A percentile compares a stretch with the other conserved stretches of the same genome.
Conservation (phyloP, 2,797 vertebrate species). For the Hemitrygon akajei region DNA sequence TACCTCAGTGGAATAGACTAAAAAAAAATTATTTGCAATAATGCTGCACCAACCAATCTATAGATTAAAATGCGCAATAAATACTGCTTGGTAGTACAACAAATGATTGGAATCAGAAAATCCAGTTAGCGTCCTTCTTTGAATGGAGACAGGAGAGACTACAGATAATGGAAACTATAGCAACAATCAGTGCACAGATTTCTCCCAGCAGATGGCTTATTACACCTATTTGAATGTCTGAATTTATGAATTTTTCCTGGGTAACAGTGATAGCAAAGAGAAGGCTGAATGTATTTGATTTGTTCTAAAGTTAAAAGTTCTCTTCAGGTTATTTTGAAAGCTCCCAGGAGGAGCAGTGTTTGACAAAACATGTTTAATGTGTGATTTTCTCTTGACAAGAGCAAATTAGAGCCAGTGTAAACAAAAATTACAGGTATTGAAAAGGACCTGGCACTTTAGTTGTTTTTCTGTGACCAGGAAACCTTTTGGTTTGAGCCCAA, state of each 20-base stretch:
- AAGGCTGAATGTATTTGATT: background rate
- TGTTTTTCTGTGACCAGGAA: background rate
- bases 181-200: no score
- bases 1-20: background rate
- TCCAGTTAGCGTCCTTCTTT: background rate
- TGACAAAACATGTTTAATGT: background rate
- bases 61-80: background rate
- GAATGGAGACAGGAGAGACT: no score
- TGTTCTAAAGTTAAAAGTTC: background rate
- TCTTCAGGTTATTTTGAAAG: background rate
- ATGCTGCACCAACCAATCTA: background rate
- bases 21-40: slow-evolving; percentile 5
- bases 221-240: background rate
- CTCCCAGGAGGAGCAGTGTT: background rate
- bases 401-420: background rate
- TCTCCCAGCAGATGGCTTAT: no score
- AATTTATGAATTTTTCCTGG: background rate
- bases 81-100: background rate
- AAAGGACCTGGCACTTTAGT: background rate
- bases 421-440: background rate
- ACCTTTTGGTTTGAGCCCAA: background rate
- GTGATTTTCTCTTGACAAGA: background rate
- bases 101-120: background rate
- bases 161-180: no score
- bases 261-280: background rate